Percentiles rank a stretch among this genome's conserved stretches.
These are phyloP conservation scores for Saturnia pavonia DNA, from an alignment of 2,888 invertebrate species.

Conservation along the genomic window DNA sequence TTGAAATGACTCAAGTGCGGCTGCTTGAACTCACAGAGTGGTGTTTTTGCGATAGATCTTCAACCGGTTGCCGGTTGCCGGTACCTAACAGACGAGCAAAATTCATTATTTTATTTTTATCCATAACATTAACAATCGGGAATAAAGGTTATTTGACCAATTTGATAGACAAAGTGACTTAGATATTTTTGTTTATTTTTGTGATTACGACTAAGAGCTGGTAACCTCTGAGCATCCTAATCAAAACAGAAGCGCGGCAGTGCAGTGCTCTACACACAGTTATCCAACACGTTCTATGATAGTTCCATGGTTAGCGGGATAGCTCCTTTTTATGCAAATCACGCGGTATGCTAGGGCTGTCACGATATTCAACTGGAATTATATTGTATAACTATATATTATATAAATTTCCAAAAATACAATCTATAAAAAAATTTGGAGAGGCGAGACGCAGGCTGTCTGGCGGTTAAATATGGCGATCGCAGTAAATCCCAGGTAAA, in stretches of 20 bases:
- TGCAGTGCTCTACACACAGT: neutral
- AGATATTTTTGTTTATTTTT: neutral
- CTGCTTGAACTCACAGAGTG: too few species aligned
- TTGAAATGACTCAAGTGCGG: too few species aligned
- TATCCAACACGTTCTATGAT: constrained; percentile 12
- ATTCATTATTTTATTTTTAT: neutral
- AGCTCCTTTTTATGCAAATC: constrained; percentile 11
- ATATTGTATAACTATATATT: too few species aligned
- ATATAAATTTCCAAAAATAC: neutral
- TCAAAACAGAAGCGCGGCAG: neutral
- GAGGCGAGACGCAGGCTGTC: neutral
- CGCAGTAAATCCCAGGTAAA: too few species aligned
- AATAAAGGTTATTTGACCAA: neutral
- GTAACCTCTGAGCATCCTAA: neutral
- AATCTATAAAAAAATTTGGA: neutral
- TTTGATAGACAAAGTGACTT: neutral
- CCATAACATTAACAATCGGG: neutral
- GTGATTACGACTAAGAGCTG: neutral
- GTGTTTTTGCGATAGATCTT: too few species aligned
- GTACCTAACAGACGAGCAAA: too few species aligned
- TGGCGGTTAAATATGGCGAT: neutral
- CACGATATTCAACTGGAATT: neutral
- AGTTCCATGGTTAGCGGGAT: constrained; percentile 2
- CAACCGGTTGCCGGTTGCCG: too few species aligned
- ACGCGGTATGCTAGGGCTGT: neutral